Conservation (phyloP, 2,113 vertebrate genomes). For the Macquaria ambigua region DNA sequence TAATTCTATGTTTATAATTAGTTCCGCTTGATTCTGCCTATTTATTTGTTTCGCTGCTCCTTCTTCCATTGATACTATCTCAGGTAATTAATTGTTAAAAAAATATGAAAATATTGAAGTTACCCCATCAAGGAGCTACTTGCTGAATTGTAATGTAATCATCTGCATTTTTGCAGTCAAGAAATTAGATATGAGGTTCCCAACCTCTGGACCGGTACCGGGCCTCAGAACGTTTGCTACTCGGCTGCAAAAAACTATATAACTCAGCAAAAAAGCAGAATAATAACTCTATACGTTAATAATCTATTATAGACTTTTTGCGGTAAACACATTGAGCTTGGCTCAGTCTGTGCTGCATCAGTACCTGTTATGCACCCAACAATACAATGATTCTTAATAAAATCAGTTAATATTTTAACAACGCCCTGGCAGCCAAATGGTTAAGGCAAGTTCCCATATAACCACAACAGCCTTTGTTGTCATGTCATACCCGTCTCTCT, state of each 20-base stretch:
- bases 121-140: neutral
- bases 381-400: neutral
- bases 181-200: neutral
- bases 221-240: neutral
- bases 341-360: neutral
- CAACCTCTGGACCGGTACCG: neutral
- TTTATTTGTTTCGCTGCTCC: conserved; percentile 17
- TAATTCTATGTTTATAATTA: conserved; percentile 49
- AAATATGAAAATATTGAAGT: neutral
- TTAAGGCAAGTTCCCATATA: neutral
- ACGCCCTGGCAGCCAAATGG: too few relatives aligned
- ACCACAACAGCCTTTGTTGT: neutral
- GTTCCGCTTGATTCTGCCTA: conserved; percentile 17
- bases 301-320: neutral
- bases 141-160: neutral
- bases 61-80: conserved; percentile 18
- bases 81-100: conserved; percentile 13
- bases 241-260: neutral
- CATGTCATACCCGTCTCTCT: too few relatives aligned
- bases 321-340: neutral
- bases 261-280: neutral
- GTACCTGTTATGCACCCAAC: neutral
- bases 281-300: neutral
- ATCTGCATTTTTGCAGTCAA: neutral
- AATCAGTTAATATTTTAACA: neutral